A percentile compares a stretch with the other conserved stretches of the same genome.
Conservation (phyloP, 2,888 invertebrate genomes). For the Troilus luridus region DNA sequence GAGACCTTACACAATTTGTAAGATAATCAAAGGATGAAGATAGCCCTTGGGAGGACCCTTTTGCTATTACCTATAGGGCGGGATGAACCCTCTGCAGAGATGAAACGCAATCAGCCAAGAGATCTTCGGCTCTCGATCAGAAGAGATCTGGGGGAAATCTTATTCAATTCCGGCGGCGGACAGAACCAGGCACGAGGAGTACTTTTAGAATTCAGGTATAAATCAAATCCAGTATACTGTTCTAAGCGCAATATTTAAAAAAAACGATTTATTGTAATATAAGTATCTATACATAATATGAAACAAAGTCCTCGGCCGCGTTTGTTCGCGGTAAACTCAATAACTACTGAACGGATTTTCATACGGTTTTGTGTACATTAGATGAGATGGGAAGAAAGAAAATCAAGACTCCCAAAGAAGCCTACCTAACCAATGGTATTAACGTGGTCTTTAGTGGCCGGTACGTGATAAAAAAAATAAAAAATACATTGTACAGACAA, state of each 20-base stretch:
- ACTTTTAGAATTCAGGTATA: neutral
- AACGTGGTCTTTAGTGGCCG: too few species aligned
- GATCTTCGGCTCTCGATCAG: neutral
- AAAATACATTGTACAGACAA: too few species aligned
- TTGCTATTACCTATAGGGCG: neutral
- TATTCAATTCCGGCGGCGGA: neutral
- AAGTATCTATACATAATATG: too few species aligned
- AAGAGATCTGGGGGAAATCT: neutral
- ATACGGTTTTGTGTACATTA: too few species aligned
- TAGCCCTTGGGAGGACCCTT: neutral
- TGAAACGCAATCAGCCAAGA: constrained; percentile 7
- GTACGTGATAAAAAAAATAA: too few species aligned
- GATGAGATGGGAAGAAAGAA: too few species aligned
- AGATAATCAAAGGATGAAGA: neutral
- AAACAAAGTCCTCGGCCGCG: too few species aligned
- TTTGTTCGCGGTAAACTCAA: too few species aligned
- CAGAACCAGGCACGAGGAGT: neutral
- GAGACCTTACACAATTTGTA: neutral
- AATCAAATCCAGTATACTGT: neutral
- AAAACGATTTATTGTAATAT: too few species aligned
- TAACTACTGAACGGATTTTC: too few species aligned
- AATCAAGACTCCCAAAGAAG: too few species aligned
- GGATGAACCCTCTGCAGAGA: neutral
- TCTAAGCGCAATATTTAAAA: neutral
- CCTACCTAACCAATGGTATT: too few species aligned